A percentile compares a stretch with the other conserved stretches of the same genome.
Conservation (phyloP, 2,797 vertebrate genomes). For the Microctenopoma stevenorrisi region DNA sequence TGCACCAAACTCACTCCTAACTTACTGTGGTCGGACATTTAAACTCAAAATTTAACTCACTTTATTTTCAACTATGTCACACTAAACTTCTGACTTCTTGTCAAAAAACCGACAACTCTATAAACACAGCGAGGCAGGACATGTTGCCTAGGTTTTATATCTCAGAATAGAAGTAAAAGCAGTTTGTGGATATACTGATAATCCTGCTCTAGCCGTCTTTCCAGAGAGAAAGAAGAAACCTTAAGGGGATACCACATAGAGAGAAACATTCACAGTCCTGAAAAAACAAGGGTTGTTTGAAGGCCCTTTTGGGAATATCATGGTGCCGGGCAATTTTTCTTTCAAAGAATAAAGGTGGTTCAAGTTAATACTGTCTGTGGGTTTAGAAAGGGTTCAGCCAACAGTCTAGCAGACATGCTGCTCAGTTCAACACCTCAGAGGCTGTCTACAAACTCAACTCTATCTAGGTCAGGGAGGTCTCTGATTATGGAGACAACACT, state of each 20-base stretch:
- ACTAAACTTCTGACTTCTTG: conserved; percentile 66
- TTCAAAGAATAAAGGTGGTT: conserved; percentile 83
- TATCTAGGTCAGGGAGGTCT: conserved; percentile 77
- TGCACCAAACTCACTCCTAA: conserved; percentile 26
- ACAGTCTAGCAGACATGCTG: conserved; percentile 77
- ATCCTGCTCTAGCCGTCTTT: conserved; percentile 70
- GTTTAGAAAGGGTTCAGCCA: conserved; percentile 78
- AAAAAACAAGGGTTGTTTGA: conserved; percentile 83
- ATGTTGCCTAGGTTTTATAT: conserved; percentile 68
- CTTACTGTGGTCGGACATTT: conserved; percentile 26
- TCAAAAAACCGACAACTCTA: conserved; percentile 49
- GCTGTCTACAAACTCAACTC: conserved; percentile 70
- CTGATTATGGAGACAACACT: conserved; percentile 72
- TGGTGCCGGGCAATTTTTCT: conserved; percentile 84
- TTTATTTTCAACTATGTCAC: conserved; percentile 51
- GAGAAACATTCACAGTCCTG: conserved; percentile 81
- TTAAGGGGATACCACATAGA: conserved; percentile 81
- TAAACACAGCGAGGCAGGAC: conserved; percentile 60
- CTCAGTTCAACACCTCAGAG: conserved; percentile 79
- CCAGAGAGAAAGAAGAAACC: conserved; percentile 78
- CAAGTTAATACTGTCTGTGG: conserved; percentile 81
- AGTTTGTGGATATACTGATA: conserved; percentile 75
- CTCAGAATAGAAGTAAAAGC: conserved; percentile 70
- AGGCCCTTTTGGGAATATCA: conserved; percentile 84
- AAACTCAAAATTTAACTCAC: conserved; percentile 26